These are phyloP conservation scores for Andinoacara biseriatus DNA, from an alignment of 2,113 vertebrate species.

Conservation along the genomic window DNA sequence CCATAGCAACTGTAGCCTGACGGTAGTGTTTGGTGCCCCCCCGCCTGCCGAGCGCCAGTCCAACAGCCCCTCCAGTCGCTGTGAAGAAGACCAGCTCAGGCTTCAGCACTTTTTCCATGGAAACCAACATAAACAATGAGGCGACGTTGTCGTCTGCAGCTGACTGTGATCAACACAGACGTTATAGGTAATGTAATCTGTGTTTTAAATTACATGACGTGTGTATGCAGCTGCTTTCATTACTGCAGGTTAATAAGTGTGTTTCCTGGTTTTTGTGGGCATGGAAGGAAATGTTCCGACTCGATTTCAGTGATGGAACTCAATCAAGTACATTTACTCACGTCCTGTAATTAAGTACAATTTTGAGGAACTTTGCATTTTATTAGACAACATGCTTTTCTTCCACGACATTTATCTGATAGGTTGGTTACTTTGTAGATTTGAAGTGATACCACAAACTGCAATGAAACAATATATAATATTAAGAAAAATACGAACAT, in stretches of 20 bases:
- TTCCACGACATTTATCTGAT: not conserved
- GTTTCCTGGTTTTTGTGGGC: not conserved
- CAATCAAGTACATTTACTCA: not conserved
- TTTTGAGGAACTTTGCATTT: not conserved
- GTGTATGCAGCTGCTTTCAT: not conserved
- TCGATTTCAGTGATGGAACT: not conserved
- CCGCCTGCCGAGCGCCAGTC: not conserved
- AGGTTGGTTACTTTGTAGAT: not conserved
- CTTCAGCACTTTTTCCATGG: slow-evolving; percentile 38
- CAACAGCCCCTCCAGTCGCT: slow-evolving; percentile 32
- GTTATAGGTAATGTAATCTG: slow-evolving; percentile 30
- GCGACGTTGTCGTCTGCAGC: slow-evolving; percentile 31
- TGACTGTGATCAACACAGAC: slow-evolving; percentile 13
- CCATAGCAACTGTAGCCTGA: slow-evolving; percentile 1
- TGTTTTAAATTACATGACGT: not conserved
- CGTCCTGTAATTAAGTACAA: not conserved
- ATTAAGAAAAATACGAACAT: not conserved
- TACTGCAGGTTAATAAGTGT: not conserved
- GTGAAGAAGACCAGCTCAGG: not conserved
- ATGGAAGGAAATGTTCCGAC: not conserved
- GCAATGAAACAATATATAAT: not conserved
- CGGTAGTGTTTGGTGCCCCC: not conserved
- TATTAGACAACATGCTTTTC: not conserved
- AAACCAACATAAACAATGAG: slow-evolving; percentile 61
- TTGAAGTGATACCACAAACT: not conserved